Conservation (phyloP, 2,888 invertebrate genomes). For the Calliphora vomitoria region DNA sequence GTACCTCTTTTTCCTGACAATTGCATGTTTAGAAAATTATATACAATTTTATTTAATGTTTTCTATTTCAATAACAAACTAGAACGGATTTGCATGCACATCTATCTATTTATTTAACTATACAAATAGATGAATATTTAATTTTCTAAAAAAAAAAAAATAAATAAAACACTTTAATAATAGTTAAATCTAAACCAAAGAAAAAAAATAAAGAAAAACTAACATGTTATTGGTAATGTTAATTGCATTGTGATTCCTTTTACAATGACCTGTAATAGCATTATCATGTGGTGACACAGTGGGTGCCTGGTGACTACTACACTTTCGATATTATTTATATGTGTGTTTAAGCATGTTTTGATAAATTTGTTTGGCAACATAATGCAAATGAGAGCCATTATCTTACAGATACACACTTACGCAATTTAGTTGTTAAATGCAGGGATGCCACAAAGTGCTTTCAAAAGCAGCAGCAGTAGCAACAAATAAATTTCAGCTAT, state of each 20-base stretch:
- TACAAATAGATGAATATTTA: conserved; percentile 14
- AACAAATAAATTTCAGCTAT: neutral
- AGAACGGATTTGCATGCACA: conserved; percentile 59
- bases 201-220: neutral
- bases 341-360: conserved; percentile 27
- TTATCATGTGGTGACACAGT: conserved; percentile 57
- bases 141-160: conserved; percentile 3
- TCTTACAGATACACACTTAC: neutral
- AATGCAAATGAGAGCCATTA: neutral
- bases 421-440: conserved; percentile 44
- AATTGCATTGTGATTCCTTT: conserved; percentile 28
- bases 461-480: neutral
- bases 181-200: neutral
- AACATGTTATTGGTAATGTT: neutral
- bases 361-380: conserved; percentile 48
- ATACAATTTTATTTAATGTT: conserved; percentile 27
- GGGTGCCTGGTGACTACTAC: conserved; percentile 28
- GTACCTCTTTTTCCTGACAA: conserved; percentile 38
- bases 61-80: conserved; percentile 59
- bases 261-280: conserved; percentile 44
- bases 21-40: conserved; percentile 42
- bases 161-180: neutral
- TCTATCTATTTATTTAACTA: conserved; percentile 29
- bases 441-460: conserved; percentile 4
- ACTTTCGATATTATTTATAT: neutral